Evolutionary conservation across 2,797 vertebrate genomes (phyloP), one percentile per base, ranked within the genome.

Genomic region (Aeoliscus strigatus): DNA sequence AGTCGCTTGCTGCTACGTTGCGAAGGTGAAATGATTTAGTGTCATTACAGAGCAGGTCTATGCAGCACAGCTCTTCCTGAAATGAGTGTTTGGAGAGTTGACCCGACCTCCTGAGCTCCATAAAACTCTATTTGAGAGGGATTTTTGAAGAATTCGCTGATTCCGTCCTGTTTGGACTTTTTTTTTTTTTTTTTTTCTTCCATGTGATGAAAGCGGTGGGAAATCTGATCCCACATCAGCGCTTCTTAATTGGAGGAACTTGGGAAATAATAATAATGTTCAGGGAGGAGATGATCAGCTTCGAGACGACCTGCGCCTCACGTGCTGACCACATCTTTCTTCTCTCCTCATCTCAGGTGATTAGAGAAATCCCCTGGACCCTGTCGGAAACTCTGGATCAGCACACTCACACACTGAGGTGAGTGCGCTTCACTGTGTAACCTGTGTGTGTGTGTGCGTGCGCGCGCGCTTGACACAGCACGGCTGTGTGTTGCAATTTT

Each of bases 371-470:
- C 72, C 70, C 61, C 67, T 34, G 60, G 75, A 77, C 70, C 58
- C 70, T 36, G 70, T 78, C 70, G 66, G 76, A 73, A 70, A 45
- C 51, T 50, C 73, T 1, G 45, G 44, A 65, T 78, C 77, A 79
- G 77, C 75, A 82, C 66, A 75, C 59, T 69, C 58, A 67, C 35
- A 75, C 65, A 70, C 75, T 77, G 79, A 83, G 81, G 79, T 81
- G 46, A 79, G 77, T 67, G 50, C 5, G 16, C 23, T 14, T 29
- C 13, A 5, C 6, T 30, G 6, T 36, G n/a, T 37, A 7, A 37
- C 27, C 27, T 54, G 50, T 3, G 4, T 54, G 42, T 38, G 15
- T 15, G 10, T 26, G 21, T 57, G 35, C 34, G 40, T 35, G 21
- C 49, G 15, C 54, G 38, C 27, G 26, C 11, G 27, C 4, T 8